Base-by-base conservation (phyloP, 1,140 invertebrate species). In the Microplitis mediator region DNA sequence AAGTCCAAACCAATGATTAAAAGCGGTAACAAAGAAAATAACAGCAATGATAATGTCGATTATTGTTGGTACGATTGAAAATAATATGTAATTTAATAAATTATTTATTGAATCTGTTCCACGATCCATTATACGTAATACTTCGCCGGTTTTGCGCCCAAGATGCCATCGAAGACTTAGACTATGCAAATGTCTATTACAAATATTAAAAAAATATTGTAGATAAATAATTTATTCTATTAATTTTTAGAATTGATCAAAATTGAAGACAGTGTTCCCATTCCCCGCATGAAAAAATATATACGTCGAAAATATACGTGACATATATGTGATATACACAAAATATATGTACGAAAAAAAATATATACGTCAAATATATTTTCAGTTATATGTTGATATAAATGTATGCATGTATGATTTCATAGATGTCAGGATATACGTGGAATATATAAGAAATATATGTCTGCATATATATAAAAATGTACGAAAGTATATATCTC, bases 21-120 rank as follows among this genome's bases (percentile, higher is more conserved):
- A 99, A 5, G 90, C 89, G 31, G 90, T 89, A 13, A 96, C 86
- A 76, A 99, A 98, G 84, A 94, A 99, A 0, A 96, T 85, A 32
- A 98, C 91, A 9, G 97, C 98, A n/a, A 99, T 90, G 0, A 97
- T 71, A 52, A 99, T 97, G 84, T 99, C 97, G 39, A 95, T 84
- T 65, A 99, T 92, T 0, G 97, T 98, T 4, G 98, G 97, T 0
- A 93, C 81, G 75, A 99, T 98, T 3, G 91, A 94, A 81, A 96
- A 96, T 9, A 95, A 83, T 79, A 96, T 93, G 78, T 95, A 98
- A 81, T 93, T 96, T 0, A 99, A 89, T 5, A 99, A 88, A 85
- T 94, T 97, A 84, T 97, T 96, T 74, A 98, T 96, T 14, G 95
- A 97, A 76, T 95, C 95, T 3, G 97, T 98, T 60, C 97, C 97